Evolutionary conservation across 2,888 invertebrate genomes (phyloP).

Genomic region (Eupithecia dodoneata): DNA sequence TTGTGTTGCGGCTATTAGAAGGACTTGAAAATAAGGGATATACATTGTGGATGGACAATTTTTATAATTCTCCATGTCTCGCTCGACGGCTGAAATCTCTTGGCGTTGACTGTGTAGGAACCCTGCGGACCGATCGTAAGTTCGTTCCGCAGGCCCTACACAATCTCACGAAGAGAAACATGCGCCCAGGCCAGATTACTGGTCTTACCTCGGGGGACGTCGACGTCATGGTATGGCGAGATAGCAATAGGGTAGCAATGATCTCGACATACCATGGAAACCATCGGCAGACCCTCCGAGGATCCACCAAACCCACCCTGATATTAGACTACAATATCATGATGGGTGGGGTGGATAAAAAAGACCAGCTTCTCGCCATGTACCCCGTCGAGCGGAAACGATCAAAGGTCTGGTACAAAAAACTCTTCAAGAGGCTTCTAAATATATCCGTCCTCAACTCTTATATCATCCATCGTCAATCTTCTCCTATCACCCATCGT

Average conservation of each 20-base stretch:
- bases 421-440: slow-evolving; percentile 40
- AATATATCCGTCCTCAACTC: slow-evolving; percentile 38
- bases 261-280: slow-evolving; percentile 40
- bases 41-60: slow-evolving; percentile 49
- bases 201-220: slow-evolving; percentile 31
- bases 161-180: slow-evolving; percentile 15
- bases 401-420: slow-evolving; percentile 46
- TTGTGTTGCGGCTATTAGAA: slow-evolving; percentile 24
- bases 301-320: slow-evolving; percentile 35
- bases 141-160: slow-evolving; percentile 26
- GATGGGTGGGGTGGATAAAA: no score
- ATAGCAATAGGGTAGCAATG: slow-evolving; percentile 28
- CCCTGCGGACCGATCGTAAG: slow-evolving; percentile 29
- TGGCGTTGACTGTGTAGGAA: slow-evolving; percentile 48
- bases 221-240: slow-evolving; percentile 34
- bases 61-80: slow-evolving; percentile 47
- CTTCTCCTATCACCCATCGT: slow-evolving; percentile 22
- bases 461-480: slow-evolving; percentile 31
- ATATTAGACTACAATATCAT: slow-evolving; percentile 33
- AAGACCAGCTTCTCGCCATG: slow-evolving; percentile 36
- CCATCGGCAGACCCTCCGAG: slow-evolving; percentile 5
- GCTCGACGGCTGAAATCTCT: slow-evolving; percentile 43
- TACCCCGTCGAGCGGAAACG: slow-evolving; percentile 47
- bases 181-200: slow-evolving; percentile 25
- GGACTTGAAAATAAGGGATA: slow-evolving; percentile 45